Percentiles rank a stretch among this genome's conserved stretches.
These are phyloP conservation scores for Dunckerocampus dactyliophorus DNA, from an alignment of 2,113 vertebrate genomes.

Conservation along the genomic window DNA sequence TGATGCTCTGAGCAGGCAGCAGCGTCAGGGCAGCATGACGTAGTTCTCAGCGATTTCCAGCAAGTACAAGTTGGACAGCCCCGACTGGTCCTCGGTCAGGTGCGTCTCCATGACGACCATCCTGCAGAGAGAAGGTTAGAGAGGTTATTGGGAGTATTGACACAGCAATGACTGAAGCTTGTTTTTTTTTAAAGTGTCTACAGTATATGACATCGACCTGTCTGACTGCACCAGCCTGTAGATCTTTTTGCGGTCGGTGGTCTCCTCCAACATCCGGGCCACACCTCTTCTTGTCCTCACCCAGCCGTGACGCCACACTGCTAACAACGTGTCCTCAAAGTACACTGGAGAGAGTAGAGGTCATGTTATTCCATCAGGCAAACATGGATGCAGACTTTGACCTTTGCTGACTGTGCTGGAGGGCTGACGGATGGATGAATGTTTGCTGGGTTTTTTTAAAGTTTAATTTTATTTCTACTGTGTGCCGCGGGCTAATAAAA, in stretches of 20 bases:
- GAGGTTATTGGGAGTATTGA: background rate
- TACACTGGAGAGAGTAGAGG: conserved; percentile 62
- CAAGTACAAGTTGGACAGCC: conserved; percentile 81
- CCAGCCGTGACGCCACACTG: conserved; percentile 85
- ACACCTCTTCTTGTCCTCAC: conserved; percentile 70
- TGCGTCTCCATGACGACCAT: conserved; percentile 80
- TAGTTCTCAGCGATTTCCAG: conserved; percentile 73
- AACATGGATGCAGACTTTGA: too few relatives aligned
- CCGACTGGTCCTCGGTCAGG: conserved; percentile 69
- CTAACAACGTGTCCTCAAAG: conserved; percentile 75
- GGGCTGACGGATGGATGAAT: too few relatives aligned
- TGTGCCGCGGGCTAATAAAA: too few relatives aligned
- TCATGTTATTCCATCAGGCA: too few relatives aligned
- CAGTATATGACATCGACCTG: conserved; percentile 66
- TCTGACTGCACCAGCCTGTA: conserved; percentile 77
- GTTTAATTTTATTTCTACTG: too few relatives aligned
- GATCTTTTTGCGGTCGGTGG: conserved; percentile 71
- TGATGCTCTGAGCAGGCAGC: background rate
- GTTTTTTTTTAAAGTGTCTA: background rate
- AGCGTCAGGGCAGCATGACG: conserved; percentile 54
- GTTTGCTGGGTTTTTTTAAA: too few relatives aligned
- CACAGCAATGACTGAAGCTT: background rate
- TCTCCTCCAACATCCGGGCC: conserved; percentile 73
- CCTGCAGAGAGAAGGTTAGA: conserved; percentile 49
- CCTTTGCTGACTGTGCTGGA: too few relatives aligned